These are phyloP conservation scores for Platalea minor DNA, from an alignment of 2,797 vertebrate genomes.

Conservation along the genomic window DNA sequence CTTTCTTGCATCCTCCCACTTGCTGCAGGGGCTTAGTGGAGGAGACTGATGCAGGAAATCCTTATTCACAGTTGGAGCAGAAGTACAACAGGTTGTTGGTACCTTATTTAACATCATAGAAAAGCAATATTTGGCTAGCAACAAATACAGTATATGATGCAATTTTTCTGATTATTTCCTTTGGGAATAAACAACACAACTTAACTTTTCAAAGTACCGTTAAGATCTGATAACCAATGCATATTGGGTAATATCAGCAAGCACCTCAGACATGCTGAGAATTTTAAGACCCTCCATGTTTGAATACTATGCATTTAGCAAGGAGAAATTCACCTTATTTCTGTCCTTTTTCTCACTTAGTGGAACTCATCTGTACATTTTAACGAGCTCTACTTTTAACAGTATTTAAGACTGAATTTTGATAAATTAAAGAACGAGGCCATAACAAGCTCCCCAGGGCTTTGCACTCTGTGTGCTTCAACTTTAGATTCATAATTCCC, in stretches of 20 bases:
- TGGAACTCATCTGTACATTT: background rate
- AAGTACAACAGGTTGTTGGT: background rate
- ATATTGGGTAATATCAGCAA: background rate
- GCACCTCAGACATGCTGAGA: background rate
- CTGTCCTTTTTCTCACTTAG: background rate
- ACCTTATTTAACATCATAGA: background rate
- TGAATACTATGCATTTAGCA: background rate
- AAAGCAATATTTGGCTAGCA: background rate
- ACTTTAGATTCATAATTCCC: background rate
- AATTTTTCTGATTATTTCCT: background rate
- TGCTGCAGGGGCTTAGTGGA: background rate
- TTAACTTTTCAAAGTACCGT: background rate
- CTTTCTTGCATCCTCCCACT: background rate
- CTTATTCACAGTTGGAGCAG: background rate
- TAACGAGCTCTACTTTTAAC: background rate
- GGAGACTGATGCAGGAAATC: background rate
- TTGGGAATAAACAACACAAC: background rate
- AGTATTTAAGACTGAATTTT: constrained; percentile 1
- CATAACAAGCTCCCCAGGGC: background rate
- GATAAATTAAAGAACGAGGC: background rate
- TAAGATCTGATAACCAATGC: background rate
- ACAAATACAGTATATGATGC: background rate
- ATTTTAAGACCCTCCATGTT: background rate
- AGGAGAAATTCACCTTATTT: background rate
- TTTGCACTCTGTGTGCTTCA: background rate